Base-by-base conservation (phyloP, 2,797 vertebrate genomes). In the Anolis apletophallus region DNA sequence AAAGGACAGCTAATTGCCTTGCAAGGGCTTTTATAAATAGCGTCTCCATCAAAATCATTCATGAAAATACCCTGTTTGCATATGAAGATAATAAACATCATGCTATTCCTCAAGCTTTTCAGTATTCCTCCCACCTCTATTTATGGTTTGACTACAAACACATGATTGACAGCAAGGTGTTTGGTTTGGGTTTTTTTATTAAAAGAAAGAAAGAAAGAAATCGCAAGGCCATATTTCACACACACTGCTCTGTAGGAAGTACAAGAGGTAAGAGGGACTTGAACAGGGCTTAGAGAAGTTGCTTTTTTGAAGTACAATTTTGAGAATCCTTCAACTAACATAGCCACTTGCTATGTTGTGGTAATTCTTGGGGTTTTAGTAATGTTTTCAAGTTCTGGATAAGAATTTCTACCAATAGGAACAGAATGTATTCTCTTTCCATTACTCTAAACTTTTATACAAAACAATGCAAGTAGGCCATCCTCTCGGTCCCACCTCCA, bases 1-100 rank as follows among this genome's bases (percentile, higher is more conserved):
- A 91, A 89, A n/a, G 19, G 36, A 84, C 81, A 84, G 50, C 46
- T 84, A 87, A 87, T 84, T 87, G 86, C 86, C 80, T 84, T 74
- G 81, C 69, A 80, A 87, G 46, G 81, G 19, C 46, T 90, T 81
- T 77, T 29, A 85, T 81, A 85, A 68, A 57, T 81, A 89, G 83
- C 55, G 52, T 21, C 9, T 64, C 67, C 26, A 61, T 79, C 46
- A 84, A 74, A 82, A 74, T 85, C 29, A 16, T 91, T 84, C 67
- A n/a, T 32, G 8, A 64, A 87, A 86, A 61, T 21, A 50, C 40
- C 36, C 12, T 59, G 0, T 75, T 91, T 87, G 23, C 80, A 26
- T 83, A 34, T 8, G 88, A 55, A 59, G 68, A 50, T 16, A 69
- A 76, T 2, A 13, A 88, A 13, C 0, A 75, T 40, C 72, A 59